phyloP scores from a whole-genome alignment of 2,113 vertebrate genomes.

The Otocyon megalotis region DNA sequence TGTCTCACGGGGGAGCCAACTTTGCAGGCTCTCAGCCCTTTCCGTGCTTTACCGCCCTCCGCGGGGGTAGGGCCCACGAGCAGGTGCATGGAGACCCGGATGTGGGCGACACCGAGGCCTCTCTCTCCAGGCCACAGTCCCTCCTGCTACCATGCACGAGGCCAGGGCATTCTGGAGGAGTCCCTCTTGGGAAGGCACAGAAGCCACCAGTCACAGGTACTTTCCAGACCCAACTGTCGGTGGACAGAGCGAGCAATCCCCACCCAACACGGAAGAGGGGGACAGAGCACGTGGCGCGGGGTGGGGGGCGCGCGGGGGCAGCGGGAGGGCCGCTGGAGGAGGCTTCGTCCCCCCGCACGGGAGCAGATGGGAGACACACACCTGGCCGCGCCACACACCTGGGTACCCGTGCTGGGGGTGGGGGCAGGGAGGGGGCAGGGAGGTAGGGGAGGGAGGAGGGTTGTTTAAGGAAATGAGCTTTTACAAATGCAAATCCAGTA shows the following conservation, averaged over 20 bases:
- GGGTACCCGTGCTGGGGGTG: too few relatives aligned
- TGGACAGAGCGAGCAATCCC: neutral
- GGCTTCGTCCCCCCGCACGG: neutral
- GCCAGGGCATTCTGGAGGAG: too few relatives aligned
- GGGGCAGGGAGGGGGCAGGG: neutral
- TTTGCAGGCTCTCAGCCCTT: too few relatives aligned
- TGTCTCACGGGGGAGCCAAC: neutral
- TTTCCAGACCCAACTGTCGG: neutral
- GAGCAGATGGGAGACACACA: neutral
- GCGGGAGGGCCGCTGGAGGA: fast-evolving
- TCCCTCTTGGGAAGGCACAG: neutral
- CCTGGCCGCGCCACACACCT: neutral
- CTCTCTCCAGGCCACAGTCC: neutral
- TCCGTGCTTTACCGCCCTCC: fast-evolving
- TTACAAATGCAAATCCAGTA: slow-evolving; percentile 62
- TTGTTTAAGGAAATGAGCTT: slow-evolving; percentile 44
- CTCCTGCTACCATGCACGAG: neutral
- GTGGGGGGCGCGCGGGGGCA: fast-evolving
- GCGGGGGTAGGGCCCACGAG: neutral
- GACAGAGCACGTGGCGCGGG: too few relatives aligned
- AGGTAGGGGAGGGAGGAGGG: neutral
- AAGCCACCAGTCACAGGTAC: fast-evolving
- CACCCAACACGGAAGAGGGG: neutral
- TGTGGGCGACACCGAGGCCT: neutral
- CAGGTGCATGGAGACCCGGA: neutral